Evolutionary conservation across 2,888 invertebrate genomes (phyloP), one percentile per base, ranked within the genome.

Genomic region (Tricholauxania praeusta): DNA sequence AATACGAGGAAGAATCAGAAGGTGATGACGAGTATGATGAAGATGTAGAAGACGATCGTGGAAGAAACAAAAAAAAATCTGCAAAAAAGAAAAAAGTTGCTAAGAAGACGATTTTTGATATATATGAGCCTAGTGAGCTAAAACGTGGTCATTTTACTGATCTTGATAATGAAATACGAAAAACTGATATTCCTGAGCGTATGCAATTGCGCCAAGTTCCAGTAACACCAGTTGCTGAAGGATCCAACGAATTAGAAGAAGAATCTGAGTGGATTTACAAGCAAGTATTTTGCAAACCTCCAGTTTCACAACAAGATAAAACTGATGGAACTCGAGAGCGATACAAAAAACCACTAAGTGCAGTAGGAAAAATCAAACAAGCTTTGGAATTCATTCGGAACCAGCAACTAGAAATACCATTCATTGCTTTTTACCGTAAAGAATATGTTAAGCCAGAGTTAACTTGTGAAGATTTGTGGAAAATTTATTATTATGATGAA

Each of bases 211-310:
- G 98, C 2, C 93, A 94, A 81, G 92, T 96, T 57, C 96, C 97
- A 0, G 93, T 98, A 4, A 94, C 94, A 0, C 87, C 94, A 0
- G 94, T 95, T 0, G 90, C 92, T 0, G 95, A 96, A 82, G 94
- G 93, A 74, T 94, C 94, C 15, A 92, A 92, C 0, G 99, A 99
- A 85, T 85, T 99, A 55, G 95, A 96, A 69, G 94, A 96, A 71
- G 99, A 99, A 86, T 95, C 99, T 0, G 95, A 97, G 80, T 99
- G 99, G 99, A 98, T 99, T 77, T 97, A 96, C 86, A 94, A 95
- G 79, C 94, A 95, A 84, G 98, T 96, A 0, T 99, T 99, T 88
- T 91, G 93, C 78, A 94, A 94, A 79, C 91, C 93, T 0, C 91
- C 94, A 0, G 92, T 97, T 2, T 96, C 97, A 0, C 91, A 92